Conservation (phyloP, 2,888 invertebrate species). For the Lissocephala sabroskyi region DNA sequence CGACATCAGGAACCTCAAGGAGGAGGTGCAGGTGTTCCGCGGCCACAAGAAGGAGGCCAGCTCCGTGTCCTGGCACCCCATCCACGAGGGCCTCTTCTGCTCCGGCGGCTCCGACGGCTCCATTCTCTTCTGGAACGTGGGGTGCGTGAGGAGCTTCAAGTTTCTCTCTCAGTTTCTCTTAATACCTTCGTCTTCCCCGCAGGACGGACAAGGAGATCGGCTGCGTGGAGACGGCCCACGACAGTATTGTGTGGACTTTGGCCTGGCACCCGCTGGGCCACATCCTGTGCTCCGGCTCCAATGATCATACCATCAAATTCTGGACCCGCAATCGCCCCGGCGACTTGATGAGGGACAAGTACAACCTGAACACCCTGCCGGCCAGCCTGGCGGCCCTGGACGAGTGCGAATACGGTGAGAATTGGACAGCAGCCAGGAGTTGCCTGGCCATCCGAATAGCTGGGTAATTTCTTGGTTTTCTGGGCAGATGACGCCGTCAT, state of each 20-base stretch:
- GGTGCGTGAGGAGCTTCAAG: slow-evolving; percentile 75
- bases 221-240: slow-evolving; percentile 98
- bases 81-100: slow-evolving; percentile 96
- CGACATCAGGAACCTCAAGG: slow-evolving; percentile 95
- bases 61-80: slow-evolving; percentile 98
- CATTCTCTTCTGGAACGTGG: slow-evolving; percentile 99
- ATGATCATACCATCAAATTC: slow-evolving; percentile 99
- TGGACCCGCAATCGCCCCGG: slow-evolving; percentile 99
- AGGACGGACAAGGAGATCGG: slow-evolving; percentile 98
- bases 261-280: slow-evolving; percentile 99
- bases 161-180: neutral
- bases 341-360: slow-evolving; percentile 98
- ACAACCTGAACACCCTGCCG: slow-evolving; percentile 93
- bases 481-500: slow-evolving; percentile 81
- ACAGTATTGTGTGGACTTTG: slow-evolving; percentile 98
- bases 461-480: slow-evolving; percentile 2
- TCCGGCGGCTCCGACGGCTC: slow-evolving; percentile 99
- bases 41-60: slow-evolving; percentile 99
- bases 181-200: neutral
- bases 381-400: slow-evolving; percentile 83
- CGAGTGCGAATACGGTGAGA: slow-evolving; percentile 81
- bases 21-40: slow-evolving; percentile 97
- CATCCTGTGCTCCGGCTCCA: slow-evolving; percentile 98
- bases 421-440: no score
- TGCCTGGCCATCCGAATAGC: neutral